Percentiles rank a stretch among this genome's conserved stretches.
These are phyloP conservation scores for Anaspis maculata DNA, from an alignment of 2,888 invertebrate genomes.

Conservation along the genomic window DNA sequence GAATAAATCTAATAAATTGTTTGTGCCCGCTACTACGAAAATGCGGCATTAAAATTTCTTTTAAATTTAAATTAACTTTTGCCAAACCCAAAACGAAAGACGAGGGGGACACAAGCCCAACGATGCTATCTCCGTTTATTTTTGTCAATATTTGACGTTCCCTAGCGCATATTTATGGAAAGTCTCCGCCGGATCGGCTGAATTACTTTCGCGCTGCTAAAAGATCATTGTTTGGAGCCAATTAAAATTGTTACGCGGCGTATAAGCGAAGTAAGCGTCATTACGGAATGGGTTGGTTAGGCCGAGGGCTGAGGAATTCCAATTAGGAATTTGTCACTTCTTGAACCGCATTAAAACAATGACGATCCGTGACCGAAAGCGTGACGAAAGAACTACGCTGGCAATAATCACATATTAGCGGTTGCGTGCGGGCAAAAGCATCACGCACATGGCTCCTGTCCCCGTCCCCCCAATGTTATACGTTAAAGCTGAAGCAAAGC, in stretches of 20 bases:
- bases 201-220: constrained; percentile 23
- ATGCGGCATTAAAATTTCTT: constrained; percentile 29
- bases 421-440: constrained; percentile 24
- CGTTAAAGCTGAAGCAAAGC: too few relatives aligned
- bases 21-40: constrained; percentile 14
- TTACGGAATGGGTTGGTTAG: constrained; percentile 36
- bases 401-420: constrained; percentile 23
- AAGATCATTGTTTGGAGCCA: constrained; percentile 36
- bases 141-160: constrained; percentile 15
- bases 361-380: constrained; percentile 22
- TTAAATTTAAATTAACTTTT: constrained; percentile 29
- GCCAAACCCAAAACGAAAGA: constrained; percentile 19
- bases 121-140: constrained; percentile 14
- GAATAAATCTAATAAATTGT: constrained; percentile 19
- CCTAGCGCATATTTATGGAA: constrained; percentile 15
- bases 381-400: constrained; percentile 21
- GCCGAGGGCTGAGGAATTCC: constrained; percentile 39
- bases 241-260: constrained; percentile 37
- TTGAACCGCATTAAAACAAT: constrained; percentile 36
- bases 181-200: constrained; percentile 11
- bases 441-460: constrained; percentile 17
- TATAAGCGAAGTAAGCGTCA: constrained; percentile 35
- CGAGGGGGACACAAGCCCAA: constrained; percentile 12
- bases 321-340: constrained; percentile 43
- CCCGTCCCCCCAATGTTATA: too few relatives aligned